Conservation (phyloP, 1,140 invertebrate species). For the Apis florea region DNA sequence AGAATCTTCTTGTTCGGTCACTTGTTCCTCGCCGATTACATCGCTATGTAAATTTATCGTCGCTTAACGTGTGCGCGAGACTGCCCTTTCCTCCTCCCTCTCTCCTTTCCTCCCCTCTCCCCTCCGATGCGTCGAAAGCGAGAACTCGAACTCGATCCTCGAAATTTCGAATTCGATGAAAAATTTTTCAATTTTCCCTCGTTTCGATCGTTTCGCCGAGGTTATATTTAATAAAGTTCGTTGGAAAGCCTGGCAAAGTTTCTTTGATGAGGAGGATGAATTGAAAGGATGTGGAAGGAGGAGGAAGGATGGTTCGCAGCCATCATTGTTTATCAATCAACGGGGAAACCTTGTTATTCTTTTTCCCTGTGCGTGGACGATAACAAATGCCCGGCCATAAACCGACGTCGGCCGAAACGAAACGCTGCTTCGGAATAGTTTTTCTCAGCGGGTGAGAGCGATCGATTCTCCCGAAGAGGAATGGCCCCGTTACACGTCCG, state of each 20-base stretch:
- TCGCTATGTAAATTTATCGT: constrained; percentile 79
- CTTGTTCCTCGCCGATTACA: constrained; percentile 78
- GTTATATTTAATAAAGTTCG: too few relatives aligned
- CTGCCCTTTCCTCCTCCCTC: constrained; percentile 31
- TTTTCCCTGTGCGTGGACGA: not conserved
- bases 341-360: not conserved
- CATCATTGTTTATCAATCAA: constrained; percentile 23
- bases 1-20: constrained; percentile 77
- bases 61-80: constrained; percentile 72
- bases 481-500: not conserved
- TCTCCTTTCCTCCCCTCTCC: constrained; percentile 21
- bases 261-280: too few relatives aligned
- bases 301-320: too few relatives aligned
- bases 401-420: not conserved
- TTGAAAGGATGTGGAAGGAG: too few relatives aligned
- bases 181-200: too few relatives aligned
- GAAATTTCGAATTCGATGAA: too few relatives aligned
- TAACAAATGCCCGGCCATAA: constrained; percentile 6
- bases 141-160: too few relatives aligned
- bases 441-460: constrained; percentile 20
- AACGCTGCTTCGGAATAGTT: constrained; percentile 9
- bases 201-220: too few relatives aligned
- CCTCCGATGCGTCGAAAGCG: constrained; percentile 21
- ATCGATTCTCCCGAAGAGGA: not conserved
- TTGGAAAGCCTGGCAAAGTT: too few relatives aligned